Evolutionary conservation across 2,797 vertebrate genomes (phyloP).

Genomic region (Coluber constrictor): DNA sequence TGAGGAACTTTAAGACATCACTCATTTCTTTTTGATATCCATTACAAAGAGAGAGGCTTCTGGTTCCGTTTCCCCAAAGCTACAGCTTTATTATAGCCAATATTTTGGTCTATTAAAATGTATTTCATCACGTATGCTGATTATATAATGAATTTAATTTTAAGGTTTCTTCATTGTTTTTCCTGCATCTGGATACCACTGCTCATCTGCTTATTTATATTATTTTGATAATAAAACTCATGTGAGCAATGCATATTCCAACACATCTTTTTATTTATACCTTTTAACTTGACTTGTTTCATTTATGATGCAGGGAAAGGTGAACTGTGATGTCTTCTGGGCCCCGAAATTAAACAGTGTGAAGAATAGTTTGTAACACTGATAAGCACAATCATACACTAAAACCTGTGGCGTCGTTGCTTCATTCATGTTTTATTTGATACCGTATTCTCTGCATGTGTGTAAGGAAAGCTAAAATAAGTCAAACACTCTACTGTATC

Average conservation of each 20-base stretch:
- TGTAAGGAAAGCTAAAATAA: neutral
- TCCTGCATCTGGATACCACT: neutral
- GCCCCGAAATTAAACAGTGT: neutral
- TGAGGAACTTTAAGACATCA: neutral
- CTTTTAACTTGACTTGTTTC: neutral
- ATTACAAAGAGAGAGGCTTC: neutral
- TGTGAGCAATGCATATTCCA: neutral
- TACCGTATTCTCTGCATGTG: neutral
- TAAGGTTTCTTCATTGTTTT: neutral
- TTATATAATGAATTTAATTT: neutral
- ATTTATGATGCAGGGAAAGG: neutral
- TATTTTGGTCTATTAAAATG: neutral
- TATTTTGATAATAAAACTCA: neutral
- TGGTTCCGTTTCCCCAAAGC: neutral
- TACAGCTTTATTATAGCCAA: neutral
- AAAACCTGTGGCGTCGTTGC: neutral
- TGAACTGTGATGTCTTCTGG: neutral
- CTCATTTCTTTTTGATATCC: neutral
- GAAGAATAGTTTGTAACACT: too few relatives aligned
- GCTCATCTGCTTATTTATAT: neutral
- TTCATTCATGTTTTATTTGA: neutral
- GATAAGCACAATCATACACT: too few relatives aligned
- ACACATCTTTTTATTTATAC: neutral
- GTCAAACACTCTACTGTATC: neutral
- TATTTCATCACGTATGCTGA: neutral